phyloP scores from a whole-genome alignment of 2,888 invertebrate genomes.

The Chaetoderma sp. region DNA sequence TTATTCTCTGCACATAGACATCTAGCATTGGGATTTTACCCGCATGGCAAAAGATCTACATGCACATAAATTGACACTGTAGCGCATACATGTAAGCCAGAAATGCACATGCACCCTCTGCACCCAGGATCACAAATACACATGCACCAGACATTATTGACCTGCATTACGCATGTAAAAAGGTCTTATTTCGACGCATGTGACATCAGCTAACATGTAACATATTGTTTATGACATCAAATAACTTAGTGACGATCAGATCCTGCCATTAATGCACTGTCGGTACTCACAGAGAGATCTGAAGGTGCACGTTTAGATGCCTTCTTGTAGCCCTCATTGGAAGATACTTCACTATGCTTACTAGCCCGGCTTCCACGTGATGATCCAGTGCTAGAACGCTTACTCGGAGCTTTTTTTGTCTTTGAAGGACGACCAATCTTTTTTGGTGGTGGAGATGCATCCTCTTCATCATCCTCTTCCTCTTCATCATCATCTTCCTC shows the following conservation, averaged over 20 bases:
- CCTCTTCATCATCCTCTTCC: slow-evolving; percentile 19
- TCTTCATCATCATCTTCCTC: slow-evolving; percentile 30
- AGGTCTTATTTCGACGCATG: too few species aligned
- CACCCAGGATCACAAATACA: too few species aligned
- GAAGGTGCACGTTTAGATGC: slow-evolving; percentile 53
- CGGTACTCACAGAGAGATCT: slow-evolving; percentile 52
- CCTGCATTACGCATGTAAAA: too few species aligned
- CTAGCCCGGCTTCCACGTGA: background rate
- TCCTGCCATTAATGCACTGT: background rate
- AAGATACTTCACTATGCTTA: slow-evolving; percentile 26
- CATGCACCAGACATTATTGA: too few species aligned
- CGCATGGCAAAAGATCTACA: too few species aligned
- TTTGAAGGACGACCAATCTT: slow-evolving; percentile 17
- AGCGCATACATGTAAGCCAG: too few species aligned
- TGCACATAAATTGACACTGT: too few species aligned
- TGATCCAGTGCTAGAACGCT: background rate
- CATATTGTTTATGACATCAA: too few species aligned
- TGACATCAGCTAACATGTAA: too few species aligned
- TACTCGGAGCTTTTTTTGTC: slow-evolving; percentile 15
- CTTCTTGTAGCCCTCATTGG: slow-evolving; percentile 31
- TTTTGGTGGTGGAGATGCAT: slow-evolving; percentile 9
- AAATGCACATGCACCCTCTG: too few species aligned
- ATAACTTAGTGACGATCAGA: slow-evolving; percentile 7
- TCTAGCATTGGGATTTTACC: too few species aligned
- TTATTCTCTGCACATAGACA: too few species aligned